Evolutionary conservation across 2,888 invertebrate species (phyloP), one percentile per base, ranked within the genome.

Genomic region (Lepidocyrtoides sp.): DNA sequence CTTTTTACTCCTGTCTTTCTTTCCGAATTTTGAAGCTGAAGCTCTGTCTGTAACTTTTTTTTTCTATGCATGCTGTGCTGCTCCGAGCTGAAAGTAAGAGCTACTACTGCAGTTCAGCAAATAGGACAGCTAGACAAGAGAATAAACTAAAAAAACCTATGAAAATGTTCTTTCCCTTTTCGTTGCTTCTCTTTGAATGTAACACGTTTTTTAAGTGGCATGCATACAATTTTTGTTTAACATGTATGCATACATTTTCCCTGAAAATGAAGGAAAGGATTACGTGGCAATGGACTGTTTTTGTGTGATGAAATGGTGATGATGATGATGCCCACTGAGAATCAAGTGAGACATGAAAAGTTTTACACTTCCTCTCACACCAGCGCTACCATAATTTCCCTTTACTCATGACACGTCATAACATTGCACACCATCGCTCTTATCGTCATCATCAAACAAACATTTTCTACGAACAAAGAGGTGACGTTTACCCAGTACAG

Each of bases 321-420:
- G 77, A 75, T 72, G 72, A 72, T 44, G 72, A 75, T 77, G 51
- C 54, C 79, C 79, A 79, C 79, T 79, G 79, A 79, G 79, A 79
- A 51, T 79, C 54, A 79, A 79, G 79, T 79, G 79, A 79, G 54
- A 79, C 79, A 79, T 79, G 79, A 32, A 79, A 79, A 79, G 79
- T 79, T 79, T 75, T 75, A 75, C 44, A 75, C 41, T 75, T 75
- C 44, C 44, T 48, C 36, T 14, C n/a, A 20, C 69, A 69, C n/a
- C 41, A 36, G 2, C 10, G 12, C 69, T 32, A 66, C 57, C 12
- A 14, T 29, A 23, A 23, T 17, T 17, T 41, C 41, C 36, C 14
- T 17, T 72, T 41, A 44, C 20, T 8, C 41, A 36, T 44, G 75
- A 20, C 32, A 44, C 14, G 66, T 20, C 66, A 66, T 32, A n/a